These are phyloP conservation scores for Loris lydekkerianus DNA, from an alignment of 2,797 vertebrate species.

Conservation along the genomic window DNA sequence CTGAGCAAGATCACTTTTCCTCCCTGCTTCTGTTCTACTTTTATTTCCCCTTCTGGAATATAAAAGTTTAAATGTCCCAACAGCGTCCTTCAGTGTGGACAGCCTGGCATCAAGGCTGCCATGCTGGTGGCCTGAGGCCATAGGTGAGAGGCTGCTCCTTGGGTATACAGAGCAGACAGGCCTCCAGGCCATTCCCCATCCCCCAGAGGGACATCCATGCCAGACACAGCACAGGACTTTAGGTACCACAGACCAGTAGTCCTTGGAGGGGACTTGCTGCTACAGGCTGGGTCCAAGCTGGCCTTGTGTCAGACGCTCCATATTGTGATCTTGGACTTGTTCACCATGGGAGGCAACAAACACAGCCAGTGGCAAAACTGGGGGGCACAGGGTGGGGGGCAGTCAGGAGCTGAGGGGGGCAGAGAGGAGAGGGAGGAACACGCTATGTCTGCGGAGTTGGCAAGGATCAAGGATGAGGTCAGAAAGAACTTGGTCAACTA, in stretches of 20 bases:
- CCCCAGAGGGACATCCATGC: background rate
- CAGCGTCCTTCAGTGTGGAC: background rate
- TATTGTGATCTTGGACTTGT: no score
- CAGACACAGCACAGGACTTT: background rate
- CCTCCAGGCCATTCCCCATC: background rate
- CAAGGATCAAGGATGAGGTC: background rate
- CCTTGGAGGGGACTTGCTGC: rapidly evolving
- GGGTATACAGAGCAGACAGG: background rate
- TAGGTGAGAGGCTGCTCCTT: background rate
- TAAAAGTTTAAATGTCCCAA: background rate
- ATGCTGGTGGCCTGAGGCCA: background rate
- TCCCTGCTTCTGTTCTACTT: background rate
- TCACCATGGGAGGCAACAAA: background rate
- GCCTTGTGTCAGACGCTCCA: background rate
- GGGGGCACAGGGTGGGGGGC: no score
- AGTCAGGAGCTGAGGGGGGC: background rate
- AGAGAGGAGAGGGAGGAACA: background rate
- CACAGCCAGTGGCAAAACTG: background rate
- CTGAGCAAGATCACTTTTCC: background rate
- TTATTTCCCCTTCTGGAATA: background rate
- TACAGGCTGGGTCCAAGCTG: background rate
- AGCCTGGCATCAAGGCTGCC: background rate
- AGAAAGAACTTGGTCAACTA: background rate
- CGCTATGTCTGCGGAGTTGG: rapidly evolving
- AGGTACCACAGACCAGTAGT: background rate